Base-by-base conservation (phyloP, 2,113 vertebrate species). In the Calyptommatus sinebrachiatus region DNA sequence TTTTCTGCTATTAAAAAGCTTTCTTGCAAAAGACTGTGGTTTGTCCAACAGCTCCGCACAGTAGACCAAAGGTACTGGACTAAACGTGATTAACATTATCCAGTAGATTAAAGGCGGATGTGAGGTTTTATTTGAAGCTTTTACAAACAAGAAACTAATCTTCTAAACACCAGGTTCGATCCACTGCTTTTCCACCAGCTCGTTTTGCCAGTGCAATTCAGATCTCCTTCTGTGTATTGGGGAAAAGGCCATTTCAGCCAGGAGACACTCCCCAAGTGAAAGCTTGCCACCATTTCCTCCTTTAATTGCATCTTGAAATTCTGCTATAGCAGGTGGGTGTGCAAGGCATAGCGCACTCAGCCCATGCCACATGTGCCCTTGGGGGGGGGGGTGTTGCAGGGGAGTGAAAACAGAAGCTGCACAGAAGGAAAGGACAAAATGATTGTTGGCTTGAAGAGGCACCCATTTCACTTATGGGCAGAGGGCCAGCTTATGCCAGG, bases 401-500 rank as follows among this genome's bases (percentile, higher is more conserved):
- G 35, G 35, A 41, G 35, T 41, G 35, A 41, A 41, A 41, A 87
- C 94, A 94, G 94, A 94, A 94, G 94, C 94, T 89, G 95, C 95
- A 95, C 91, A 94, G 93, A 93, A 93, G 96, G 95, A 91, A 94
- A 89, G 1, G 80, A 91, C 84, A 83, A 93, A 93, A 88, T 90
- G 95, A 94, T 92, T 94, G 96, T 95, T 96, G 96, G 94, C 94
- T 93, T 88, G 88, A 93, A 94, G 88, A 85, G 85, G 93, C 82
- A 81, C 86, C 90, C 90, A 85, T 94, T 93, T 93, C 91, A 86
- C 94, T 95, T 93, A 88, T 90, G 93, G 98, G 98, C 97, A 97
- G 90, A 91, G 92, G 93, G 97, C 97, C 97, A 99, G 95, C 94
- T 90, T 88, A 76, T 93, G 94, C 65, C 91, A 95, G 95, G 96